Evolutionary conservation across 2,797 vertebrate species (phyloP).

Genomic region (Emys orbicularis): DNA sequence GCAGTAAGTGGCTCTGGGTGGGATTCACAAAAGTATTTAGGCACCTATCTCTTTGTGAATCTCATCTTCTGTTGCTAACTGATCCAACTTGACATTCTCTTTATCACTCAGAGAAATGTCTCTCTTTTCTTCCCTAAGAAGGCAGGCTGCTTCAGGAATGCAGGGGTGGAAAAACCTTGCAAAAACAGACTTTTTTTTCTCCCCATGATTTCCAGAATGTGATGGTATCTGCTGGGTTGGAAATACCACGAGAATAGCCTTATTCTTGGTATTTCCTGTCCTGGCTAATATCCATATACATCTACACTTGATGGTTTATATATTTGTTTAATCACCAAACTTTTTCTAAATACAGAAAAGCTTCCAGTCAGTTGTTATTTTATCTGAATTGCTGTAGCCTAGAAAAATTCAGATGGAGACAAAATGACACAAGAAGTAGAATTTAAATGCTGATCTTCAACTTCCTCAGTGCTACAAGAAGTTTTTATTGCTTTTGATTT

Average conservation of each 20-base stretch:
- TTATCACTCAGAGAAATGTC: not conserved
- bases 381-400: not conserved
- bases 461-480: not conserved
- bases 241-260: constrained; percentile 24
- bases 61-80: not conserved
- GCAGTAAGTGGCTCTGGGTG: not conserved
- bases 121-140: not conserved
- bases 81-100: not conserved
- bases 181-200: not conserved
- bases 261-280: constrained; percentile 43
- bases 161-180: not conserved
- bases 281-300: not conserved
- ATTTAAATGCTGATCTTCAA: not conserved
- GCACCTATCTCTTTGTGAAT: not conserved
- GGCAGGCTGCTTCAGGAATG: not conserved
- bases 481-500: not conserved
- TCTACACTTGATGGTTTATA: constrained; percentile 4
- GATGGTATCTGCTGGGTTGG: not conserved
- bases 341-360: constrained; percentile 49
- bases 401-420: constrained; percentile 27
- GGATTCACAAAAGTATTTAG: not conserved
- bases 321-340: constrained; percentile 40
- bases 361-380: not conserved
- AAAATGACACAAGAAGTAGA: not conserved
- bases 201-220: not conserved